Percentiles rank a stretch among this genome's conserved stretches.
Evolutionary conservation across 2,113 vertebrate genomes (phyloP).

Genomic region (Boulengeromyrus knoepffleri): DNA sequence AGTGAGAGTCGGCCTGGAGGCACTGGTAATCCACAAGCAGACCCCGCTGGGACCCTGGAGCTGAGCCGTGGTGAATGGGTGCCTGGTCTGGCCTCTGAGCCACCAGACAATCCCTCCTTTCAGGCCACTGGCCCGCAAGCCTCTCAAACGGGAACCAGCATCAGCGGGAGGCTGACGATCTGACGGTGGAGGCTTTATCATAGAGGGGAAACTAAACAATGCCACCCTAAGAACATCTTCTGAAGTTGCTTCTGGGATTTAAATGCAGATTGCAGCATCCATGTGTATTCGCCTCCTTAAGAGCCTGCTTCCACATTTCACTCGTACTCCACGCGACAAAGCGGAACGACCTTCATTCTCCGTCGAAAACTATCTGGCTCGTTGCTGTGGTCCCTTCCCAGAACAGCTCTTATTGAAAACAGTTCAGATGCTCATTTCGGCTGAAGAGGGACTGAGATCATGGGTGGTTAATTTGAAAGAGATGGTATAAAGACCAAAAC

Average conservation of each 20-base stretch:
- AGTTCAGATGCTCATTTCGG: neutral
- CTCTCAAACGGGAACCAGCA: neutral
- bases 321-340: neutral
- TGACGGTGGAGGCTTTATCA: neutral
- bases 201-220: neutral
- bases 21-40: neutral
- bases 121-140: neutral
- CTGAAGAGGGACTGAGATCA: neutral
- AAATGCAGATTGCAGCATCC: neutral
- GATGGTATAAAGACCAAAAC: neutral
- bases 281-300: neutral
- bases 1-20: neutral
- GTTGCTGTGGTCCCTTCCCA: neutral
- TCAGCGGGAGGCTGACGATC: neutral
- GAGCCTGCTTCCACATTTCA: neutral
- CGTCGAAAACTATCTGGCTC: neutral
- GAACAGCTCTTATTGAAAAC: neutral
- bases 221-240: neutral
- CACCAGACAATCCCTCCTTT: neutral
- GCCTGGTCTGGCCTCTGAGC: neutral
- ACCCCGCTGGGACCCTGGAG: neutral
- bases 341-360: neutral
- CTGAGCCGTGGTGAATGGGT: neutral
- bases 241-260: neutral
- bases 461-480: neutral